Base-by-base conservation (phyloP, 2,888 invertebrate genomes). In the Diploptera punctata region DNA sequence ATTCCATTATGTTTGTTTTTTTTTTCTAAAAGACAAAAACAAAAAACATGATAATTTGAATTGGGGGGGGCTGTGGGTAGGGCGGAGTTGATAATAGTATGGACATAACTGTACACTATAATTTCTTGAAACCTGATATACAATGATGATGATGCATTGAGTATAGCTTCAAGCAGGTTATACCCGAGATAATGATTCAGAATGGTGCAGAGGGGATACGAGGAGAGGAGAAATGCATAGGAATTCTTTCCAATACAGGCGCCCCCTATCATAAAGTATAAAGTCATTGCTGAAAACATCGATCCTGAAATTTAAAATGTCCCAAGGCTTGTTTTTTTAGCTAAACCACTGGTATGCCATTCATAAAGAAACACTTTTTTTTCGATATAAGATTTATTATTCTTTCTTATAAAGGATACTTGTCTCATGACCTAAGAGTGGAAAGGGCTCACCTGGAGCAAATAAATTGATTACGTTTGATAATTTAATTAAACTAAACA, bases 91-190 rank as follows among this genome's bases (percentile, higher is more conserved):
- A 65, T 65, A 65, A 65, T 65, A 29, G 26, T 29, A 47, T 24
- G 26, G 18, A 24, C 47, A 65, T 26, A 65, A 26, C 65, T 43
- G 44, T 26, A 47, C 44, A 24, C 26, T 65, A 47, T 65, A 65
- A 65, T 65, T 65, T 65, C 18, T 44, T 65, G 65, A 65, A 65
- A 65, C 65, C 65, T 65, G 65, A 65, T 65, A 65, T 65, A 65
- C 21, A 21, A 38, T 62, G 62, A 47, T 65, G 65, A 65, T 43
- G 65, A 65, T 65, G 29, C 65, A 65, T 65, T 65, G 65, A 21
- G 44, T 33, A 26, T 44, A 38, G 43, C 21, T 29, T 19, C 65
- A 44, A 65, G 44, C 44, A 44, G 65, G 44, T 65, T 65, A 65
- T 47, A 65, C 24, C 47, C 26, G 24, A 26, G 65, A 65, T 65